Base-by-base conservation (phyloP, 2,797 vertebrate genomes). In the Phyllotis vaccarum region DNA sequence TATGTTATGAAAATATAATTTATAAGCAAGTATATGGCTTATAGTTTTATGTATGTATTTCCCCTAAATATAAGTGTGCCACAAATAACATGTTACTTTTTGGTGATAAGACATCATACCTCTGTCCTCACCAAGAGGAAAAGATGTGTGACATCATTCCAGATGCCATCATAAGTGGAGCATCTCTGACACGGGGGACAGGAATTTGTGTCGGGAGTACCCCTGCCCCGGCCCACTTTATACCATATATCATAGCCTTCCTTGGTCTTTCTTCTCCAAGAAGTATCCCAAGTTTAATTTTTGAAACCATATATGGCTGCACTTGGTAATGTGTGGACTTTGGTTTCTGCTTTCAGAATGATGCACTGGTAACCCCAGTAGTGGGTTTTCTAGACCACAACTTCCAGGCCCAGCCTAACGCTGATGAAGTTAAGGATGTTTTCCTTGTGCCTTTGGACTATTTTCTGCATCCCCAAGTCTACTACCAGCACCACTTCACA, bases 391-490 rank as follows among this genome's bases (percentile, higher is more conserved):
- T 99, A 96, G 98, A 99, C 0, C 99, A 99, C n/a, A 97, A 98
- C 0, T 99, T 99, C 97, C 95, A 98, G 91, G 98, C 99, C 17
- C 49, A 89, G 90, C 99, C 99, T 22, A 99, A 99, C 96, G 99
- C 99, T 0, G 98, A 97, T 0, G 99, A 99, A 98, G 99, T 99
- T 88, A 99, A 99, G 0, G 97, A 98, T 0, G 99, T 99, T 68
- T 99, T 99, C 98, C 72, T 98, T 0, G 98, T 99, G 43, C 99
- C 99, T 0, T 79, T 99, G 98, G 99, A 99, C n/a, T 99, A 99
- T 93, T 99, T 99, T 94, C 91, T 99, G 58, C 97, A 96, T 31
- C 97, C 98, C 5, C 94, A 96, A 6, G 91, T 98, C 95, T 98
- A 99, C 98, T 83, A 88, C 8, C 3, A 97, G 22, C 14, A 86